Conservation (phyloP, 1,140 invertebrate species). For the Platyscapa corneri region DNA sequence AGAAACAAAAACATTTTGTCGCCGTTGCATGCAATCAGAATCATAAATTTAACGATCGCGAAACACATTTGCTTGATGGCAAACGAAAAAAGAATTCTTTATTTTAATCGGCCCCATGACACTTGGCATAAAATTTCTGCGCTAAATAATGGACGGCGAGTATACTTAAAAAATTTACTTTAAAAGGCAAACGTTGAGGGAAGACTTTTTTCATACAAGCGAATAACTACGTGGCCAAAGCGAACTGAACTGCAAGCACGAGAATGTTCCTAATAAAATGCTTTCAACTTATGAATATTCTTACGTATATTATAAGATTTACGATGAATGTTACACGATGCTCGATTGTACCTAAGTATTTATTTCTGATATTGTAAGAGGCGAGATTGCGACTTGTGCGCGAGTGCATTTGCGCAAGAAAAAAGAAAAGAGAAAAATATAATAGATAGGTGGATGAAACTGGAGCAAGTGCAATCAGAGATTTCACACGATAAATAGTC, state of each 20-base stretch:
- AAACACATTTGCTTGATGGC: conserved; percentile 45
- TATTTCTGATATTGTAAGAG: conserved; percentile 40
- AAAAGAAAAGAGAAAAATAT: background rate
- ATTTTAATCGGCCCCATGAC: background rate
- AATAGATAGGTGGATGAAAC: conserved; percentile 16
- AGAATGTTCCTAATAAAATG: conserved; percentile 67
- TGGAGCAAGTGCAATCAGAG: conserved; percentile 48
- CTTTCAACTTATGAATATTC: conserved; percentile 62
- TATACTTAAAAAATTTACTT: background rate
- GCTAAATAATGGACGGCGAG: background rate
- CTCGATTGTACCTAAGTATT: conserved; percentile 45
- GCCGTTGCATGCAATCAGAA: conserved; percentile 21
- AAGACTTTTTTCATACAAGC: conserved; percentile 38
- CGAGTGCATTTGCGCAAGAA: background rate
- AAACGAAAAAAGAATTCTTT: conserved; percentile 16
- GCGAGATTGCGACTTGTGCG: conserved; percentile 9
- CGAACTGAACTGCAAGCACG: conserved; percentile 34
- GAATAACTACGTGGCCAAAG: conserved; percentile 46
- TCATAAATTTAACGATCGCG: conserved; percentile 31
- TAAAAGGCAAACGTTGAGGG: background rate
- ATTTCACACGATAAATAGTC: conserved; percentile 26
- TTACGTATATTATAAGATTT: conserved; percentile 55
- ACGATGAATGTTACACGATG: conserved; percentile 48
- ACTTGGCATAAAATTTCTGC: background rate
- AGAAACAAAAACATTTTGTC: conserved; percentile 20